Conservation (phyloP, 2,113 vertebrate species). For the Odontophorus gujanensis region DNA sequence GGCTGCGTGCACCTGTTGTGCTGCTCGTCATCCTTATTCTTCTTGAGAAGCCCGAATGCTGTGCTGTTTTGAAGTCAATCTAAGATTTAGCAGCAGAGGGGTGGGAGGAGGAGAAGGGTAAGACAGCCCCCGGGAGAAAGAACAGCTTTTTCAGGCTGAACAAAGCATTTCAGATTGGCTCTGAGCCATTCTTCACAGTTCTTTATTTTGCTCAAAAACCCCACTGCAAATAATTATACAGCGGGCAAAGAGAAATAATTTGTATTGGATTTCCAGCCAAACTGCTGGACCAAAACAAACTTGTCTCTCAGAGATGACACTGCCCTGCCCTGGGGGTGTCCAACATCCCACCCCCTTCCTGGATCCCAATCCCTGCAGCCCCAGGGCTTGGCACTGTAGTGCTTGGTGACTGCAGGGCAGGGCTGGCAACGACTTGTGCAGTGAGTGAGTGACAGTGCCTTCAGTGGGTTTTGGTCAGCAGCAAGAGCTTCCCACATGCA, state of each 20-base stretch:
- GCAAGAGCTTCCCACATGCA: fast-evolving
- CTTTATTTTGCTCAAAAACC: background rate
- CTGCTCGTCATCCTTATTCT: background rate
- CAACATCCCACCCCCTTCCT: background rate
- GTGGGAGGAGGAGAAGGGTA: background rate
- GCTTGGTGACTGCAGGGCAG: background rate
- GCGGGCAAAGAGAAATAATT: background rate
- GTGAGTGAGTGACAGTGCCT: fast-evolving
- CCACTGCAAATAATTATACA: background rate
- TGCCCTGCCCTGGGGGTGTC: background rate
- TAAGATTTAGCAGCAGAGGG: background rate
- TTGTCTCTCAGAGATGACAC: background rate
- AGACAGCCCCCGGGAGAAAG: background rate
- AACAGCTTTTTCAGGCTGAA: background rate
- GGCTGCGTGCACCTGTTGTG: fast-evolving
- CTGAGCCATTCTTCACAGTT: background rate
- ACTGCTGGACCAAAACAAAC: background rate
- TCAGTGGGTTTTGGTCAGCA: background rate
- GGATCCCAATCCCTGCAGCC: background rate
- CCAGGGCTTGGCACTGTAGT: background rate
- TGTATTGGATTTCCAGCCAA: background rate
- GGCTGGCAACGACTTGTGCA: background rate
- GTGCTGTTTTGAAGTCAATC: background rate
- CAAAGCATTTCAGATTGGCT: background rate
- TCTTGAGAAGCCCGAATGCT: background rate